phyloP scores from a whole-genome alignment of 2,113 vertebrate species.

The Xiphophorus couchianus region DNA sequence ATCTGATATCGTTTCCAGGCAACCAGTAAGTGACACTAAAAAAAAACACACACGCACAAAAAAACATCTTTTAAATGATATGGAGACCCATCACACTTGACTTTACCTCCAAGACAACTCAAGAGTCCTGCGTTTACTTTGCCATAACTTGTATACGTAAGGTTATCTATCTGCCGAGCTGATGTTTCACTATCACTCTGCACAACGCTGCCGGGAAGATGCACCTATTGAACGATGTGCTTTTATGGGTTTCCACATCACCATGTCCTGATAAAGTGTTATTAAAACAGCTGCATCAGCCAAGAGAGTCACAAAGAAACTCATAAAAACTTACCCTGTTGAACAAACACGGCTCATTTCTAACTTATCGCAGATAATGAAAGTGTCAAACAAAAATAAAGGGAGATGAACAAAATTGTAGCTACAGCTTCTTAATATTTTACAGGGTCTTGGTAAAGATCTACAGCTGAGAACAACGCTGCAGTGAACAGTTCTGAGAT shows the following conservation, averaged over 20 bases:
- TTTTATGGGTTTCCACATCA: constrained; percentile 58
- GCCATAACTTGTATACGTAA: constrained; percentile 8
- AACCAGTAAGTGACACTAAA: constrained; percentile 62
- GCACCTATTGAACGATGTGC: constrained; percentile 18
- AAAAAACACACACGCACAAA: neutral
- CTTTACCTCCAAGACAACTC: constrained; percentile 1
- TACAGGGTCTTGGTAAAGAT: neutral
- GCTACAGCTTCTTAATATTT: neutral
- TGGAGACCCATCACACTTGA: constrained; percentile 13
- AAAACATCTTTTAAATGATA: constrained; percentile 40
- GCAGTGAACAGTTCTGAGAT: neutral
- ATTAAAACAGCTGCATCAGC: constrained; percentile 47
- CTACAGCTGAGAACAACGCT: neutral
- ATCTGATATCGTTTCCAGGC: constrained; percentile 78
- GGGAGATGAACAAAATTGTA: constrained; percentile 9
- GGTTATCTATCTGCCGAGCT: constrained; percentile 22
- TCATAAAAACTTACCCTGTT: constrained; percentile 37
- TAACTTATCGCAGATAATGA: constrained; percentile 24
- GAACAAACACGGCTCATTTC: constrained; percentile 10
- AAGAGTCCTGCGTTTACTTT: constrained; percentile 3
- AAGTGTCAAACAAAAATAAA: constrained; percentile 24
- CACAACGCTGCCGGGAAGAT: constrained; percentile 43
- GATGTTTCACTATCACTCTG: constrained; percentile 37
- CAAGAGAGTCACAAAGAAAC: constrained; percentile 20
- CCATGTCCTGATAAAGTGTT: constrained; percentile 56